Conservation (phyloP, 1,140 invertebrate species). For the Catajapyx aquilonaris region DNA sequence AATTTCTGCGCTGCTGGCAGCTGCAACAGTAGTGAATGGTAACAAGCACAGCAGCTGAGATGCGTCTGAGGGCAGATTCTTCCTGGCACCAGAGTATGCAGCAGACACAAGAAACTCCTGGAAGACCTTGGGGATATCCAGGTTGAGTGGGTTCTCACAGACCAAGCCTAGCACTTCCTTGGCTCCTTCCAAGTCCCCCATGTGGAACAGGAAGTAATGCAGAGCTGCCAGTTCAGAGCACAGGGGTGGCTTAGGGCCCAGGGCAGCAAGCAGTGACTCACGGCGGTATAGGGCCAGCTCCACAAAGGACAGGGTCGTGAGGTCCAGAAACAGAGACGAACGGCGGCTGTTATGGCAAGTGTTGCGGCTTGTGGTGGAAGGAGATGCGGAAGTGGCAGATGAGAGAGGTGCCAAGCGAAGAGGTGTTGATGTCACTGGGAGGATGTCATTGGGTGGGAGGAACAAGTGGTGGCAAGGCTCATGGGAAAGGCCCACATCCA, state of each 20-base stretch:
- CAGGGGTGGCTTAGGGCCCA: constrained; percentile 5
- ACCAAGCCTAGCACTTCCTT: constrained; percentile 26
- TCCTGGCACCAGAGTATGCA: constrained; percentile 43
- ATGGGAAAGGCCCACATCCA: constrained; percentile 56
- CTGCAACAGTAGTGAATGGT: constrained; percentile 39
- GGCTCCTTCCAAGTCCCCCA: constrained; percentile 41
- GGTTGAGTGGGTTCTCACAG: constrained; percentile 5
- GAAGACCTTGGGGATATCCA: constrained; percentile 30
- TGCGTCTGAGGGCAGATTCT: constrained; percentile 44
- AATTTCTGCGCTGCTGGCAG: constrained; percentile 25
- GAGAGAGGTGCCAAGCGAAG: too few relatives aligned
- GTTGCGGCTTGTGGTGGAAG: too few relatives aligned
- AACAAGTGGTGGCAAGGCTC: too few relatives aligned
- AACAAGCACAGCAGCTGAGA: constrained; percentile 37
- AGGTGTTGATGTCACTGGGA: too few relatives aligned
- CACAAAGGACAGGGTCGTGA: too few relatives aligned
- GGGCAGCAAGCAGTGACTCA: too few relatives aligned
- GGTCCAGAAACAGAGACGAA: too few relatives aligned
- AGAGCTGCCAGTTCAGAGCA: constrained; percentile 47
- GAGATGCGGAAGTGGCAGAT: too few relatives aligned
- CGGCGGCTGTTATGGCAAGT: too few relatives aligned
- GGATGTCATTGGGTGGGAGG: too few relatives aligned
- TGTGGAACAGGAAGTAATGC: constrained; percentile 55
- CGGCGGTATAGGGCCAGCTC: too few relatives aligned
- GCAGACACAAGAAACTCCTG: constrained; percentile 55